A percentile compares a stretch with the other conserved stretches of the same genome.
Conservation (phyloP, 2,888 invertebrate species). For the Drosophila cyrtoloma region DNA sequence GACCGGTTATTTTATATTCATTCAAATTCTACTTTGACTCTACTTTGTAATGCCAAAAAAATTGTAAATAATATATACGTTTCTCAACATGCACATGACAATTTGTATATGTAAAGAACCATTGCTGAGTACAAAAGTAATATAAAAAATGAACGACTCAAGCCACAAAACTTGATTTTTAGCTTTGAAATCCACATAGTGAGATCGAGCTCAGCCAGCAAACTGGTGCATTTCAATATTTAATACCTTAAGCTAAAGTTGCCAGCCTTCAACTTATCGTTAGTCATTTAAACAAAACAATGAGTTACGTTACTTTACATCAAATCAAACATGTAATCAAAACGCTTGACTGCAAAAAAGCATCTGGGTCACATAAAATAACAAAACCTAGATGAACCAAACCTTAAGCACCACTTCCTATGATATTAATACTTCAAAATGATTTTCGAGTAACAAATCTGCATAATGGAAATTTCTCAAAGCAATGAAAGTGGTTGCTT, state of each 20-base stretch:
- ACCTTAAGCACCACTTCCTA: not conserved
- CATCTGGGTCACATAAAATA: slow-evolving; percentile 44
- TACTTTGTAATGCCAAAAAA: not conserved
- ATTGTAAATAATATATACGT: not conserved
- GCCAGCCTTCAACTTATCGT: slow-evolving; percentile 57
- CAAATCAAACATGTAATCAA: slow-evolving; percentile 42
- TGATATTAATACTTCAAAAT: slow-evolving; percentile 10
- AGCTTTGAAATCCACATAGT: not conserved
- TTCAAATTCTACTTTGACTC: not conserved
- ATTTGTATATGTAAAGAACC: not conserved
- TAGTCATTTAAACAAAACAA: slow-evolving; percentile 37
- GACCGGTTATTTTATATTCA: not conserved
- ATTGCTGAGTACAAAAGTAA: not conserved
- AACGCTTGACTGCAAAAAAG: slow-evolving; percentile 10
- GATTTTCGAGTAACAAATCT: slow-evolving; percentile 12
- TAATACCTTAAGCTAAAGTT: slow-evolving; percentile 32
- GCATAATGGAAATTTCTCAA: slow-evolving; percentile 9
- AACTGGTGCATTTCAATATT: slow-evolving; percentile 16
- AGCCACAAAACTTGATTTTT: slow-evolving; percentile 22
- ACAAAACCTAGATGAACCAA: slow-evolving; percentile 16
- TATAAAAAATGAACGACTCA: slow-evolving; percentile 25
- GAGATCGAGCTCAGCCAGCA: slow-evolving; percentile 4
- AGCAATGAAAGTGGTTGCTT: slow-evolving; percentile 37
- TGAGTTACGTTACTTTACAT: slow-evolving; percentile 46
- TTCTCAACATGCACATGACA: not conserved